Evolutionary conservation across 2,797 vertebrate genomes (phyloP), one percentile per base, ranked within the genome.

Genomic region (Hirundo rustica): DNA sequence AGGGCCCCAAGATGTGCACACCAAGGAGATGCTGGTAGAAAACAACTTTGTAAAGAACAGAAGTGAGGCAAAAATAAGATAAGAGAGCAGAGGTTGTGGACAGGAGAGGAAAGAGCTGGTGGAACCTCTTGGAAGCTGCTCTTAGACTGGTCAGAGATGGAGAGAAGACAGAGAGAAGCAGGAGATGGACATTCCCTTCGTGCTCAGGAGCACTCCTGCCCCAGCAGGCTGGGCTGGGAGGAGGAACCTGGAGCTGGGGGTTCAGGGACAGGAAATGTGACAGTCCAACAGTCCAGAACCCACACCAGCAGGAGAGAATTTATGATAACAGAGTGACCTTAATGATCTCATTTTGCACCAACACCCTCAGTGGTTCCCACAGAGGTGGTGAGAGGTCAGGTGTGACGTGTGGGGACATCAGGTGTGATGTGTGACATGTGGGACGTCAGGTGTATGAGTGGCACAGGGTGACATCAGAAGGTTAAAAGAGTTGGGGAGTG

Each of bases 11-110:
- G 60, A 72, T 72, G 88, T 84, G 80, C 88, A 89, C 80, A 65
- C 66, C 84, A 29, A 94, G 94, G 95, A 97, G 92, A 55, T 96
- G 89, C 78, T 92, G 88, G 85, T 96, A 65, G 89, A 85, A 53
- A 68, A 50, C 7, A 17, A 8, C 85, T 82, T 34, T 81, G 25
- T 19, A 60, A 95, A 94, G 64, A 62, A 88, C 65, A 78, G 70
- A 78, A 96, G 30, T 21, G 34, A 26, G 86, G 32, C 67, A 60
- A 13, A 74, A 91, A 85, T 38, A 18, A 29, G 38, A 22, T 3
- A 1, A 0, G 19, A 83, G 64, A 97, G 95, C 65, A n/a, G 93
- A 96, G 88, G 93, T 62, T 82, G 5, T 34, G 73, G 82, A 89
- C 44, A 81, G 95, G 88, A 90, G 88, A 95, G 95, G 92, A 91